Evolutionary conservation across 2,888 invertebrate species (phyloP), one percentile per base, ranked within the genome.

Genomic region (Orthosia gothica): DNA sequence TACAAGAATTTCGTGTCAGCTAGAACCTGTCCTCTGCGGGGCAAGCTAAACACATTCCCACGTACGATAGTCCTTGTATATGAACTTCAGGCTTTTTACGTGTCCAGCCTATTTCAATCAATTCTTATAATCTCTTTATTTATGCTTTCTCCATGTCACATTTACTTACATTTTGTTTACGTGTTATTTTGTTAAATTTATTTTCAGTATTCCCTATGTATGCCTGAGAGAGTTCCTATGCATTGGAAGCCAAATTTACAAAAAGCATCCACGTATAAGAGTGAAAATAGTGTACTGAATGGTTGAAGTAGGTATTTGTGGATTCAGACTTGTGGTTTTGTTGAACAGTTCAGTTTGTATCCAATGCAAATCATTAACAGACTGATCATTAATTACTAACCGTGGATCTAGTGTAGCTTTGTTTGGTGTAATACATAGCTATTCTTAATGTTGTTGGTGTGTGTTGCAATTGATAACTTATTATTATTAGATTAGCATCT

Each of bases 281-380:
- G 96, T 94, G 96, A 96, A 96, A 96, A 96, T 96, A 96, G 96
- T 95, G 96, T 96, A 92, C 95, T 96, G 94, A 96, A 96, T 95
- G 96, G 96, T 96, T 96, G 94, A 96, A 89, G 95, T 95, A 95
- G 95, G 96, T 96, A 95, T 91, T 90, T 90, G 91, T 93, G 92
- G 89, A 88, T 85, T 84, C 82, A 79, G 77, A 90, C 82, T 89
- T 91, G 89, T 91, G 88, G 82, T 90, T 90, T 89, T 87, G 59
- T 88, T 86, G 89, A 89, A 90, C 79, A 83, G 20, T 76, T 90
- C 89, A 90, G 90, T 92, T 91, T 90, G 89, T 89, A 86, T 70
- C 81, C 82, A 89, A 82, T 84, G 79, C 81, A 87, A 84, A 78
- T 89, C 85, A 89, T 86, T 89, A 85, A 87, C 89, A 84, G 90